Base-by-base conservation (phyloP, 2,113 vertebrate genomes). In the Myanophis thanlyinensis region DNA sequence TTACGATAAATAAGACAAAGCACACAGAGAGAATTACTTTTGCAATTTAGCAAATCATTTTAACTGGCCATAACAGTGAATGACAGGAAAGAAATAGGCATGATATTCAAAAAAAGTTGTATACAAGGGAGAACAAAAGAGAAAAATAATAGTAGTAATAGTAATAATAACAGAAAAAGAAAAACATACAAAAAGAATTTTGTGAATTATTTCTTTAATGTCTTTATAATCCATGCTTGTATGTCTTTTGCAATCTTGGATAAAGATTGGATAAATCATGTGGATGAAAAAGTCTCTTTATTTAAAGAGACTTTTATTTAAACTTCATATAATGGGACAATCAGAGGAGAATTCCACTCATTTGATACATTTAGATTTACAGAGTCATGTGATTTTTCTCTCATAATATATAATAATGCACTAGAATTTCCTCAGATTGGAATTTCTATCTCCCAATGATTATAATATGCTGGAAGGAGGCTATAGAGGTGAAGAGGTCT, bases 291-390 rank as follows among this genome's bases (percentile, higher is more conserved):
- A 91, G 30, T 62, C 90, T 87, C 53, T 91, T 91, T n/a, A n/a
- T n/a, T n/a, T n/a, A n/a, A n/a, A n/a, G n/a, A n/a, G n/a, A n/a
- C n/a, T n/a, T n/a, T n/a, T n/a, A n/a, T n/a, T n/a, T 62, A 85
- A 91, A 87, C 53, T 87, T 62, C 25, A 30, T 87, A 87, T 91
- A 51, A 87, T 87, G 86, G 90, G 53, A 91, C 85, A 49, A 91
- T 91, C 90, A 46, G 87, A 91, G 46, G 84, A 85, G 90, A 91
- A 91, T 91, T 87, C 56, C 53, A 87, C 84, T 87, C 84, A 91
- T 87, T 91, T 56, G 53, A 87, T 56, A 84, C 84, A 56, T 85
- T 91, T 56, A 91, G 49, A 91, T 91, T 91, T 67, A 91, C 35
- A 91, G 56, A 91, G 84, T 59, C 90, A 87, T 59, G 84, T 87